A percentile compares a stretch with the other conserved stretches of the same genome.
Evolutionary conservation across 2,797 vertebrate species (phyloP).

Genomic region (Poecilia wingei): DNA sequence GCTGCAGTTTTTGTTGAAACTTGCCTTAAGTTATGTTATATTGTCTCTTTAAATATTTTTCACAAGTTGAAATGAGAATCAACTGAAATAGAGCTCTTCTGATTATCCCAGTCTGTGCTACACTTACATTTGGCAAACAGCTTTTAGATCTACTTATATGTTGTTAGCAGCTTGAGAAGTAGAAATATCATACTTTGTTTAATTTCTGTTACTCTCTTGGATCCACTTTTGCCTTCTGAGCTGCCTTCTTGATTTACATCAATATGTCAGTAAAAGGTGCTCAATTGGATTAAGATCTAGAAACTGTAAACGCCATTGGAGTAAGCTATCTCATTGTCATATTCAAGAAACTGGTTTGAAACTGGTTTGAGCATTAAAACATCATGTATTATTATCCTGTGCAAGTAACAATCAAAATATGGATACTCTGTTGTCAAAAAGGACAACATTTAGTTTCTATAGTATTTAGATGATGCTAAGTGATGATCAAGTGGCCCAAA

Average conservation of each 20-base stretch:
- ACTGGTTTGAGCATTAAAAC: neutral
- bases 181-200: too few species aligned
- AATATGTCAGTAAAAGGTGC: neutral
- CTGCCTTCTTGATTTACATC: neutral
- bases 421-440: neutral
- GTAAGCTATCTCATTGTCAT: neutral
- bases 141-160: constrained; percentile 5
- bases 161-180: neutral
- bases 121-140: neutral
- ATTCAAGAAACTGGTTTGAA: neutral
- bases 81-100: neutral
- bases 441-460: neutral
- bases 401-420: neutral
- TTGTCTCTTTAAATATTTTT: neutral
- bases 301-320: neutral
- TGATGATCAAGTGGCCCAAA: neutral
- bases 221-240: neutral
- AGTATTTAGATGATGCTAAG: neutral
- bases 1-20: constrained; percentile 11
- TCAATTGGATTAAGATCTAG: neutral
- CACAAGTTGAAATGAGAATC: neutral
- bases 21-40: neutral
- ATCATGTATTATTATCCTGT: neutral
- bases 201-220: neutral
- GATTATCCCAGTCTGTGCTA: neutral